Evolutionary conservation across 2,113 vertebrate species (phyloP), one percentile per base, ranked within the genome.

Genomic region (Coptodon rendalli): DNA sequence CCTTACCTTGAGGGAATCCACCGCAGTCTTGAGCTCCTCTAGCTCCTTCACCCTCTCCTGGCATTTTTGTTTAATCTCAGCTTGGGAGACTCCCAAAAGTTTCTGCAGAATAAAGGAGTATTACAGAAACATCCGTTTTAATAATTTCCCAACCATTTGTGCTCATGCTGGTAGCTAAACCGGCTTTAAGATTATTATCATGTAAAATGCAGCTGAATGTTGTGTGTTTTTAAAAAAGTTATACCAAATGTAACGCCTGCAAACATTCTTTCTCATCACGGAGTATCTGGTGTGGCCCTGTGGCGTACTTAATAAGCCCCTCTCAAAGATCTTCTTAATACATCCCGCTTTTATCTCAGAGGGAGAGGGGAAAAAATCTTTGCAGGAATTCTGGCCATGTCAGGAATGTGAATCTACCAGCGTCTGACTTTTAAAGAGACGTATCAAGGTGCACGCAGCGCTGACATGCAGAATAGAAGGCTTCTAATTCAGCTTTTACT

Each of bases 41-140:
- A 97, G 91, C 91, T 97, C 97, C 92, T 97, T 97, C 89, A 96
- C 94, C 45, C 97, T 96, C 81, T 96, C 96, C 90, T 97, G 96
- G 27, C 95, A 96, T 95, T 97, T 97, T 79, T 97, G 96, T 89
- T 84, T 95, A 78, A 97, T 97, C 90, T 97, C 97, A n/a, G 96
- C 89, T 86, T 96, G 96, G 61, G 96, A 96, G 40, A 97, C 86
- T 87, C 97, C 97, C 88, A 97, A 87, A 52, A 97, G 96, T 96
- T 97, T 97, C 97, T 97, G 94, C 78, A 61, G 48, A 87, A 56
- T 19, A 27, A 82, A 92, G 29, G 52, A 82, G n/a, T 34, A 87
- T 82, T 48, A 82, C 31, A 83, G 38, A 63, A n/a, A 13, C 38
- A 57, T 38, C 9, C 24, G 7, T 52, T 87, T 83, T 16, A 56